Base-by-base conservation (phyloP, 2,113 vertebrate species). In the Serilophus lunatus region DNA sequence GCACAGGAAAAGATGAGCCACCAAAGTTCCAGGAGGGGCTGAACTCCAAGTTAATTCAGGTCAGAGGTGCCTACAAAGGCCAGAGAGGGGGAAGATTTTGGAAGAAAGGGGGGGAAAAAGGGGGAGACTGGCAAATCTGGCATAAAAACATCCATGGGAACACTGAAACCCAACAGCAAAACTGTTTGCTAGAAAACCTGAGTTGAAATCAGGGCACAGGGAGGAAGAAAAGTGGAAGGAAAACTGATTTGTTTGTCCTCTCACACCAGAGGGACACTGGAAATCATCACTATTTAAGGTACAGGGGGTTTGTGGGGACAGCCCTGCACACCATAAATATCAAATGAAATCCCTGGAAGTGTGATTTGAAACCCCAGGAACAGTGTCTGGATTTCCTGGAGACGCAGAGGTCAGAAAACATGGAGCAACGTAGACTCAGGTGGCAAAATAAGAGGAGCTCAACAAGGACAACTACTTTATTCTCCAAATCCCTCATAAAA, bases 371-470 rank as follows among this genome's bases (percentile, higher is more conserved):
- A 51, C 9, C 9, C 40, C 0, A 23, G 25, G 24, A 53, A 16
- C 1, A 61, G 42, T 1, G 19, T 13, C 33, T 16, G 2, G 28
- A 20, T 3, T 12, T 42, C 69, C 40, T 5, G 18, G 61, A 65
- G 66, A 50, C 45, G 35, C 2, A 3, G 29, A 70, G 17, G 20
- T 17, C 76, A 54, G 42, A 64, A 57, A 36, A 20, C 1, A 20
- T 1, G 5, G 24, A 86, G 42, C 12, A 33, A 10, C 4, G 0
- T 6, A 18, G 59, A 18, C 42, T 25, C 26, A 10, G 6, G 26
- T 44, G 9, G 33, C 26, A 26, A 50, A 85, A 63, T 6, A n/a
- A 23, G 36, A 44, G 40, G 28, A 66, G 47, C 40, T 44, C 50
- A 24, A 1, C 17, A 3, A 64, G 56, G 63, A 6, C n/a, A 26